phyloP scores from a whole-genome alignment of 2,797 vertebrate species.

The Glossophaga mutica region DNA sequence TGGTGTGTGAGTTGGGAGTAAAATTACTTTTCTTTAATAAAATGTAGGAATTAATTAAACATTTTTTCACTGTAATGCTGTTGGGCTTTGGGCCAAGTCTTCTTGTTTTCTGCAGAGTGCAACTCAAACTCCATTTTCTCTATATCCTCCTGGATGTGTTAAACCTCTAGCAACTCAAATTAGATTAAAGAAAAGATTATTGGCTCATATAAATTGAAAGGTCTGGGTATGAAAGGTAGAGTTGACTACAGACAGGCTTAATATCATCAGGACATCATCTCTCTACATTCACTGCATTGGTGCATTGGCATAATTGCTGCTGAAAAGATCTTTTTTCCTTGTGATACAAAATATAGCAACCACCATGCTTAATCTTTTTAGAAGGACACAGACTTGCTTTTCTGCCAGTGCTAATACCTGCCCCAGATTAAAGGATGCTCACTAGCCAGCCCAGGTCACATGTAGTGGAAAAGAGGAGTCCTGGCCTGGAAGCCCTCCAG shows the following conservation, averaged over 20 bases:
- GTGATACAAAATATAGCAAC: background rate
- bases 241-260: background rate
- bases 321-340: background rate
- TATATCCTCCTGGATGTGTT: background rate
- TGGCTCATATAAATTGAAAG: background rate
- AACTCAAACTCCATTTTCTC: background rate
- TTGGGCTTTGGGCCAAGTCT: background rate
- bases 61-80: background rate
- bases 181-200: background rate
- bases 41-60: background rate
- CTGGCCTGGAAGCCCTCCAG: background rate
- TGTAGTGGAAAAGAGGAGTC: background rate
- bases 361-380: background rate
- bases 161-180: background rate
- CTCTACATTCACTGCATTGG: background rate
- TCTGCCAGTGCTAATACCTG: background rate
- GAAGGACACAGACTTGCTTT: background rate
- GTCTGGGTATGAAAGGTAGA: background rate
- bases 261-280: background rate
- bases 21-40: slow-evolving; percentile 20
- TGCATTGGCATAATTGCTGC: background rate
- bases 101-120: background rate
- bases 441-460: background rate
- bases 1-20: background rate
- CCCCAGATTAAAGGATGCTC: background rate